phyloP scores from a whole-genome alignment of 2,797 vertebrate species.

The Halcyon leucocephala region DNA sequence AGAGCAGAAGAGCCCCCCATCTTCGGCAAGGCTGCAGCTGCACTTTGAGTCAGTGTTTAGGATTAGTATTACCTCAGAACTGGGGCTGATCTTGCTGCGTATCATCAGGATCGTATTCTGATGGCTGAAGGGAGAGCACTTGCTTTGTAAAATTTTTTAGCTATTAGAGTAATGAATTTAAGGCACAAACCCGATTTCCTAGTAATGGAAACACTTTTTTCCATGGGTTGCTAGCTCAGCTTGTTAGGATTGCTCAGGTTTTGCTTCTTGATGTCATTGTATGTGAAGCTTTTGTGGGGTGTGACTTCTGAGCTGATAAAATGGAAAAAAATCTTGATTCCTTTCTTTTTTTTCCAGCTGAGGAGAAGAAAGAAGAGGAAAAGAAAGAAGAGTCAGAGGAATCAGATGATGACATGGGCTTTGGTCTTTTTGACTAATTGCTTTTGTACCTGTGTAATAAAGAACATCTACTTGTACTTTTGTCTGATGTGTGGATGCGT shows the following conservation, averaged over 20 bases:
- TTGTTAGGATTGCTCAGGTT: too few relatives aligned
- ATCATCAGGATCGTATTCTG: accelerated
- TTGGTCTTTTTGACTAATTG: conserved; percentile 95
- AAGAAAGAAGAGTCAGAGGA: conserved; percentile 98
- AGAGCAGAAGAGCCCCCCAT: accelerated
- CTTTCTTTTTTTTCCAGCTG: conserved; percentile 79
- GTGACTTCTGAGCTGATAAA: not conserved
- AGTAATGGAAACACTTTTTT: accelerated
- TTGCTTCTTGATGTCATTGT: accelerated
- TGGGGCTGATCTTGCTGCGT: accelerated
- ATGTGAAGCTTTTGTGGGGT: accelerated
- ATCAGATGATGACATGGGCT: conserved; percentile 98
- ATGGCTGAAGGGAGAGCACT: not conserved
- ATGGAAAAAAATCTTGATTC: not conserved
- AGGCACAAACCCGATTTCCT: accelerated
- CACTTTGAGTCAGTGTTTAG: accelerated
- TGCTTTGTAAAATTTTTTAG: accelerated
- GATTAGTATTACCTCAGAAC: accelerated
- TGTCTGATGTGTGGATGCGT: accelerated
- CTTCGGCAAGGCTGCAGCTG: not conserved
- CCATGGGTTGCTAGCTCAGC: too few relatives aligned
- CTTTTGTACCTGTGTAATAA: conserved; percentile 79
- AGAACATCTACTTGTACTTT: accelerated
- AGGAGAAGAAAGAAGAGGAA: conserved; percentile 97
- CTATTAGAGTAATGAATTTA: not conserved